These are phyloP conservation scores for Caenorhabditis virilis DNA, from an alignment of 2,888 invertebrate species.

Conservation along the genomic window DNA sequence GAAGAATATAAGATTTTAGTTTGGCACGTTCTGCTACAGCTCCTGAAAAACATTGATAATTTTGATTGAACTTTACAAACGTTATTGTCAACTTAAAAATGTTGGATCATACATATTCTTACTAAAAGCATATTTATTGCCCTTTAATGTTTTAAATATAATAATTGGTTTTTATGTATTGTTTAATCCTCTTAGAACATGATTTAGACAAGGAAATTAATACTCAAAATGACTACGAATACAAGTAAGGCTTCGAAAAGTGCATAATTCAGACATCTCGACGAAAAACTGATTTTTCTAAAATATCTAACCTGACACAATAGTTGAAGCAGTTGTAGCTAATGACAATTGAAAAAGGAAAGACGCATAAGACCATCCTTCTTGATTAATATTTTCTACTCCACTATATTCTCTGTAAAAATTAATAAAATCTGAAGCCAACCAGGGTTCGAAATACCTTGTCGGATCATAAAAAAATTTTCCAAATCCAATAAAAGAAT, in stretches of 20 bases:
- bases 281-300: too few species aligned
- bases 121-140: too few species aligned
- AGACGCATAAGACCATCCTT: slow-evolving; percentile 65
- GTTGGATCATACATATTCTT: too few species aligned
- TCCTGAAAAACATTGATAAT: slow-evolving; percentile 35
- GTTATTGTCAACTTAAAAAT: too few species aligned
- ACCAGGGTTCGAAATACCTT: slow-evolving; percentile 24
- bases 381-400: slow-evolving; percentile 43
- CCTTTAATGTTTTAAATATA: too few species aligned
- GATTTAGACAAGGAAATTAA: too few species aligned
- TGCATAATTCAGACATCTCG: too few species aligned
- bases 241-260: too few species aligned
- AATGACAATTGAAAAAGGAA: slow-evolving; percentile 64
- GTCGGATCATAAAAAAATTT: slow-evolving; percentile 65
- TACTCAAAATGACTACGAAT: too few species aligned
- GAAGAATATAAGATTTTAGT: slow-evolving; percentile 63
- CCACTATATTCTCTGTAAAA: slow-evolving; percentile 22
- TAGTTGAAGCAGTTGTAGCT: slow-evolving; percentile 66
- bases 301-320: slow-evolving; percentile 59
- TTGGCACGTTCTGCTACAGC: slow-evolving; percentile 67
- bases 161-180: too few species aligned
- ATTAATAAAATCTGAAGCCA: neutral
- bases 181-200: too few species aligned
- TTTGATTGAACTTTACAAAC: neutral
- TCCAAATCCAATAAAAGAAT: slow-evolving; percentile 62